Base-by-base conservation (phyloP, 2,113 vertebrate species). In the Triplophysa siluroides region DNA sequence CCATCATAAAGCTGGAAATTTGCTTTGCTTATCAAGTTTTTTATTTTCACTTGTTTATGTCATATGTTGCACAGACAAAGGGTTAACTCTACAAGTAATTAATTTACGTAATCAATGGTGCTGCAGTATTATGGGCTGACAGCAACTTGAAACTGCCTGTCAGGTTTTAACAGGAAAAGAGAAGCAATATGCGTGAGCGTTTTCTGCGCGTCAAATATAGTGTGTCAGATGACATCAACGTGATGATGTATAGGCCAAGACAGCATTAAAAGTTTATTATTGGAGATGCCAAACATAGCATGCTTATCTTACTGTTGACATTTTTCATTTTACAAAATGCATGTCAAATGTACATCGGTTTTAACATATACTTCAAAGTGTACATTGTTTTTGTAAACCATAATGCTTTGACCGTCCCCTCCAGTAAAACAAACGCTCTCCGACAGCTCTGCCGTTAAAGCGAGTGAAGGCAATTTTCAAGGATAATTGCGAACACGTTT, bases 401-500 rank as follows among this genome's bases (percentile, higher is more conserved):
- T 43, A 18, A 43, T 24, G 52, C 78, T 47, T 41, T 78, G 54
- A 71, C 71, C 21, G 13, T 77, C 61, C 65, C 13, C 9, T 41
- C 23, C 21, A 33, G 73, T 11, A 60, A 71, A 60, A 6, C 56
- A 21, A 66, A 33, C 19, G 29, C 74, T 67, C 43, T n/a, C 91
- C 92, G 92, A 93, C 93, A 94, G 93, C 90, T 85, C 92, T 92
- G 92, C 91, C 91, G 92, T 94, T 96, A 96, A 96, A 95, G 95
- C 95, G 94, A 96, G 98, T 97, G 95, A 96, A 95, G 94, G 94
- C 96, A 97, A 98, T 98, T 98, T 98, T 95, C 95, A 94, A 95
- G 94, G 94, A 98, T 98, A 98, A 98, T 98, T 98, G 96, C 93
- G 94, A 98, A 98, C 97, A 98, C 93, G 94, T 99, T 99, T 98